Conservation (phyloP, 1,140 invertebrate species). For the Ceratina calcarata region DNA sequence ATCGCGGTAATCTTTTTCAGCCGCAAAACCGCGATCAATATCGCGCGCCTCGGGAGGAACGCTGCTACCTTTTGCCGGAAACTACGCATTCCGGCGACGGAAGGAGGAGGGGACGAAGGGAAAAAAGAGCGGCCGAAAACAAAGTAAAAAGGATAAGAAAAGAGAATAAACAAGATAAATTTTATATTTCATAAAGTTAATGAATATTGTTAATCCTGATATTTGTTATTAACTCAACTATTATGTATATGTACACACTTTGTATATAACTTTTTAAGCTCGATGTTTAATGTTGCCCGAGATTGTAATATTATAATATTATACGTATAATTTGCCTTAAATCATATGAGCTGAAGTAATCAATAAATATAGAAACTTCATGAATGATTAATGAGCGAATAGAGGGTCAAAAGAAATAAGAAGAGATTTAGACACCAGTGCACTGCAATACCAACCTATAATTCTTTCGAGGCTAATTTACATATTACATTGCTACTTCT, state of each 20-base stretch:
- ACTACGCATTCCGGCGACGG: constrained; percentile 7
- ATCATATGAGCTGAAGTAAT: not conserved
- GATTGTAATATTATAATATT: too few species aligned
- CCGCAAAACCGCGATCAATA: constrained; percentile 62
- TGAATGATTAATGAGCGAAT: not conserved
- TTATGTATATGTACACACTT: too few species aligned
- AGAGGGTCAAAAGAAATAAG: not conserved
- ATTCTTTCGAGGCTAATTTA: not conserved
- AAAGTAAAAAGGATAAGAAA: not conserved
- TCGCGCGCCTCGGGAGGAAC: constrained; percentile 56
- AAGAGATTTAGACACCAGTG: not conserved
- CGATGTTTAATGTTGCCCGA: not conserved
- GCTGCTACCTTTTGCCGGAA: constrained; percentile 60
- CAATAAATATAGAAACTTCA: not conserved
- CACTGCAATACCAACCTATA: not conserved
- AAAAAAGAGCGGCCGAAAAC: constrained; percentile 5
- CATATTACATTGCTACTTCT: not conserved
- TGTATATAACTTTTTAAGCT: not conserved
- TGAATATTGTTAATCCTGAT: too few species aligned
- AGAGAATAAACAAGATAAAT: too few species aligned
- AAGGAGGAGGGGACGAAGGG: not conserved
- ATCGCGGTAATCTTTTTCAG: constrained; percentile 61
- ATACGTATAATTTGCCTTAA: too few species aligned
- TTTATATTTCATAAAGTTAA: too few species aligned
- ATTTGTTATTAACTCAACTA: too few species aligned